A percentile compares a stretch with the other conserved stretches of the same genome.
phyloP scores from a whole-genome alignment of 2,797 vertebrate species.

The Dicrostonyx torquatus region DNA sequence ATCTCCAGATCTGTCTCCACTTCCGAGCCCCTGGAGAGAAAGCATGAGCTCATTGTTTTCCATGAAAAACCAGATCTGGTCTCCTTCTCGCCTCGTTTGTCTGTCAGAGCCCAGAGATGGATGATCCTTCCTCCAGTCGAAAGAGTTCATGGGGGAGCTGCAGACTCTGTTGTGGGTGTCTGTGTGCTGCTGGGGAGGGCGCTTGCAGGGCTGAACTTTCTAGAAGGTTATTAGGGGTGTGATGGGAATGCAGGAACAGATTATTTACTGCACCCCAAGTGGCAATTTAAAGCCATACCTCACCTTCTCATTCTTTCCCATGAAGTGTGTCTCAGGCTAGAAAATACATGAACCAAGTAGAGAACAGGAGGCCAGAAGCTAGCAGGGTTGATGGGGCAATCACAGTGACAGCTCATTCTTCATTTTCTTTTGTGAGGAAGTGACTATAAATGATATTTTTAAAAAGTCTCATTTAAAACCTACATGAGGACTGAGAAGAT shows the following conservation, averaged over 20 bases:
- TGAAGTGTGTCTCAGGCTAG: conserved; percentile 38
- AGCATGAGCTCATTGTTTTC: conserved; percentile 85
- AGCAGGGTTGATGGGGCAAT: not conserved
- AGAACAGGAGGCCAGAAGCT: not conserved
- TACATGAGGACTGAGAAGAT: not conserved
- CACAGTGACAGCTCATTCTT: not conserved
- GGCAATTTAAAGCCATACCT: conserved; percentile 41
- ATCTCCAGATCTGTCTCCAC: conserved; percentile 64
- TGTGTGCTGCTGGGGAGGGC: conserved; percentile 11
- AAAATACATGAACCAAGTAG: conserved; percentile 44
- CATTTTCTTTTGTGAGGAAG: conserved; percentile 28
- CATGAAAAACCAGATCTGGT: conserved; percentile 80
- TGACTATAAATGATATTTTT: conserved; percentile 31
- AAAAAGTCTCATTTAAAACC: conserved; percentile 39
- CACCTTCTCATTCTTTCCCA: conserved; percentile 43
- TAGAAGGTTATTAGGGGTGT: conserved; percentile 54
- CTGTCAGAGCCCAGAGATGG: conserved; percentile 82
- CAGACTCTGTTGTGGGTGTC: conserved; percentile 36
- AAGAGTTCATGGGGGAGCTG: conserved; percentile 69
- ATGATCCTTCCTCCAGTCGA: conserved; percentile 72
- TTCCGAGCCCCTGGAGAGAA: conserved; percentile 80
- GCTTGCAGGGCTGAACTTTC: conserved; percentile 46
- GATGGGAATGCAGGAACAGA: conserved; percentile 43
- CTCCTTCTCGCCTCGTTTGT: conserved; percentile 80
- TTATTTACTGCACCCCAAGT: conserved; percentile 55